These are phyloP conservation scores for Sarcophaga carnaria DNA, from an alignment of 2,888 invertebrate species.

Conservation along the genomic window DNA sequence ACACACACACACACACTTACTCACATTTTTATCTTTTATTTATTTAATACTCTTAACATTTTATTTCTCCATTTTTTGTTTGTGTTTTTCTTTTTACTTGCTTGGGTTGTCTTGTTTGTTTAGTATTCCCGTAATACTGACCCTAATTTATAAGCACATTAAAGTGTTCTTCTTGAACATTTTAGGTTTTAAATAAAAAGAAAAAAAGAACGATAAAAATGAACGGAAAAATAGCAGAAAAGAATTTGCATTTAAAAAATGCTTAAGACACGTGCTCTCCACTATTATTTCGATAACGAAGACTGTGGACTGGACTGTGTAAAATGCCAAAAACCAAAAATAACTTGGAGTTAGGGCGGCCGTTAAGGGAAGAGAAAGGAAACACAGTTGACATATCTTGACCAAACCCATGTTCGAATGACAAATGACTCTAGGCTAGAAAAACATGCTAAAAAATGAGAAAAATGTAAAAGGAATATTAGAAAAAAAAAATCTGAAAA, in stretches of 20 bases:
- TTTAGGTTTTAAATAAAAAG: conserved; percentile 13
- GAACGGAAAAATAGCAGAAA: background rate
- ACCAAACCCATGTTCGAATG: conserved; percentile 57
- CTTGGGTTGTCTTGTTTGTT: background rate
- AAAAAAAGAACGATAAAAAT: background rate
- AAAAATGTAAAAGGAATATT: background rate
- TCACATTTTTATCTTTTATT: background rate
- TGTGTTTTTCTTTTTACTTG: conserved; percentile 1
- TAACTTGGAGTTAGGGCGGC: background rate
- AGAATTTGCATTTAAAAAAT: conserved; percentile 44
- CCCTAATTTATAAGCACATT: conserved; percentile 61
- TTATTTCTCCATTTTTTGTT: conserved; percentile 6
- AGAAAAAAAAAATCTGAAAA: background rate
- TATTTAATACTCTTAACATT: conserved; percentile 22
- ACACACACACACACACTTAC: background rate
- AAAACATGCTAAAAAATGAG: background rate
- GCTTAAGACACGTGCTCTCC: background rate
- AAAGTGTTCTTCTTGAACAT: conserved; percentile 48
- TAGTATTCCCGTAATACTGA: conserved; percentile 41
- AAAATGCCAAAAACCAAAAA: conserved; percentile 11
- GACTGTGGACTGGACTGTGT: background rate
- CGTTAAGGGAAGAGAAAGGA: background rate
- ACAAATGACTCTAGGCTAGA: conserved; percentile 39
- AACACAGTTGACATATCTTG: conserved; percentile 44
- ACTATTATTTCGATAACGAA: background rate